Evolutionary conservation across 2,113 vertebrate species (phyloP).

Genomic region (Siphamia tubifer): DNA sequence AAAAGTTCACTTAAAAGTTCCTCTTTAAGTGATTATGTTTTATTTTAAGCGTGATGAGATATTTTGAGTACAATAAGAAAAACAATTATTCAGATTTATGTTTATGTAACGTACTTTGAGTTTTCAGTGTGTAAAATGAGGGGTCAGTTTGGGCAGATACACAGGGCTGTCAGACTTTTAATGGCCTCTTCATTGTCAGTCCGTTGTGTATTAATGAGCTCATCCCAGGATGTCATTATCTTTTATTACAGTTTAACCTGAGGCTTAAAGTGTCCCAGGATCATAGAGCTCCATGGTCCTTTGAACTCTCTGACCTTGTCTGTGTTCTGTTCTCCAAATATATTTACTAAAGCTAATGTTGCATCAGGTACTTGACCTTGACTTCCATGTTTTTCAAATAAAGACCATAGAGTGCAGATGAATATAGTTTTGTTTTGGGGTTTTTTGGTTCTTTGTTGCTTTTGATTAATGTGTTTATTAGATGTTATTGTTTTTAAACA

Average conservation of each 20-base stretch:
- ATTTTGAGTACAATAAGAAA: too few relatives aligned
- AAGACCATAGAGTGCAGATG: too few relatives aligned
- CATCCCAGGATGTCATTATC: conserved; percentile 1
- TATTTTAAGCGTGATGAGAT: too few relatives aligned
- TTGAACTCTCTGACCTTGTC: conserved; percentile 15
- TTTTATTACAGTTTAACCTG: conserved; percentile 14
- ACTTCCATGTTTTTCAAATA: too few relatives aligned
- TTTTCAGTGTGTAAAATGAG: neutral
- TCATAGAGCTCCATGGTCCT: neutral
- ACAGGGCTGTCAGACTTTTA: neutral
- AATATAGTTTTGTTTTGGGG: too few relatives aligned
- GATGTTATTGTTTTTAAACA: too few relatives aligned
- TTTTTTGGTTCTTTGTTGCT: too few relatives aligned
- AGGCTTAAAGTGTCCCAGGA: neutral
- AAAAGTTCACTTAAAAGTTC: too few relatives aligned
- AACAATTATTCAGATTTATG: too few relatives aligned
- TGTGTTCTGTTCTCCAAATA: neutral
- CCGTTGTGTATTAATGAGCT: neutral
- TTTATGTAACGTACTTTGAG: too few relatives aligned
- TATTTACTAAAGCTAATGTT: neutral
- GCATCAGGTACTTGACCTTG: neutral
- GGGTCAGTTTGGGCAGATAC: neutral
- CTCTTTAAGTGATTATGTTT: too few relatives aligned
- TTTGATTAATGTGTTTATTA: too few relatives aligned
- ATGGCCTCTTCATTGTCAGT: conserved; percentile 1